phyloP scores from a whole-genome alignment of 1,140 invertebrate genomes.

The Argopecten irradians region DNA sequence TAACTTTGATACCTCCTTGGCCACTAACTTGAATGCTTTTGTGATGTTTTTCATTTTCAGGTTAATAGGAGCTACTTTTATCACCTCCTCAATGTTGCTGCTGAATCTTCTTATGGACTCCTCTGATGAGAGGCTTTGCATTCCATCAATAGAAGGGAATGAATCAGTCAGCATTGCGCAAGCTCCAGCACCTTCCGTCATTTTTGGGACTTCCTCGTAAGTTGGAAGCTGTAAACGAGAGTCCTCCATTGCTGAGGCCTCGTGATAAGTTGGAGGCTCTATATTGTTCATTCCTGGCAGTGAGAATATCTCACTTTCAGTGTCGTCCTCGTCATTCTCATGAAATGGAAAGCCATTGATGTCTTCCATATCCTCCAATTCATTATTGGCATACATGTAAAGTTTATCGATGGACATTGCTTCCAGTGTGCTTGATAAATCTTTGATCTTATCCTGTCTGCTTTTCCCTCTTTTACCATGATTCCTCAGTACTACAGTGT shows the following conservation, averaged over 20 bases:
- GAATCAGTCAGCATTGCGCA: not conserved
- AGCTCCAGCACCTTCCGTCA: not conserved
- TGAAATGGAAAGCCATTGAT: not conserved
- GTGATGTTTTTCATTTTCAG: conserved; percentile 49
- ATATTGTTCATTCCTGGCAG: no score
- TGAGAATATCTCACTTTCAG: not conserved
- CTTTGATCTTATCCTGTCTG: not conserved
- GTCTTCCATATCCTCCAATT: not conserved
- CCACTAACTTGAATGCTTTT: conserved; percentile 35
- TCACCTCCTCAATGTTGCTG: not conserved
- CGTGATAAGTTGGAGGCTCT: no score
- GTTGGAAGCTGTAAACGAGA: no score
- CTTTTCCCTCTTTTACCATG: not conserved
- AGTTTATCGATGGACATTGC: conserved; percentile 44
- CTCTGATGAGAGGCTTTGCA: not conserved
- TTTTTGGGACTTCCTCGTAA: not conserved
- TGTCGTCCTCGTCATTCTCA: not conserved
- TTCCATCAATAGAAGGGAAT: not conserved
- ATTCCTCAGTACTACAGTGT: not conserved
- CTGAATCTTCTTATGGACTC: not conserved
- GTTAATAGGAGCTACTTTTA: not conserved
- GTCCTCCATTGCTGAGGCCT: no score
- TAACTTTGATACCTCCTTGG: conserved; percentile 30
- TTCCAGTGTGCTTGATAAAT: not conserved
- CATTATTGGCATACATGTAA: conserved; percentile 37